phyloP scores from a whole-genome alignment of 2,888 invertebrate species.

The Platynereis dumerilii region DNA sequence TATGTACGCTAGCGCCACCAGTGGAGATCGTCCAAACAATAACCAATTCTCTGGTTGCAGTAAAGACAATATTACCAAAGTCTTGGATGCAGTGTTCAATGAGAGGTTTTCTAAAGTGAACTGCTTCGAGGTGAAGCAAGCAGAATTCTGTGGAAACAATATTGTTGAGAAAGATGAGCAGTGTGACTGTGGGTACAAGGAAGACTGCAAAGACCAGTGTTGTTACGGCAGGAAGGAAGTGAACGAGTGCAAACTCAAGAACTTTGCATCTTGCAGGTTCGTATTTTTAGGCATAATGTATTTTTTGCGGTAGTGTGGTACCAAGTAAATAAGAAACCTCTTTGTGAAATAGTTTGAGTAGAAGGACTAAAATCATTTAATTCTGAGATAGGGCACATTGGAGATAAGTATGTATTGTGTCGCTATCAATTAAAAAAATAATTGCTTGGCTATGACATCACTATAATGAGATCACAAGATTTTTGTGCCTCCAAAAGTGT shows the following conservation, averaged over 20 bases:
- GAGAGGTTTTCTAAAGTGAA: constrained; percentile 68
- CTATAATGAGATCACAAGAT: no score
- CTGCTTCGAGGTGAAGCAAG: constrained; percentile 86
- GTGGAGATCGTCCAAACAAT: constrained; percentile 97
- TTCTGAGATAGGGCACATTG: not conserved
- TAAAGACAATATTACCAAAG: constrained; percentile 91
- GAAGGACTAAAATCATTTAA: not conserved
- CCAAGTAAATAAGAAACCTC: not conserved
- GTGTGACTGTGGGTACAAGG: constrained; percentile 97
- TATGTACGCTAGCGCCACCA: constrained; percentile 99
- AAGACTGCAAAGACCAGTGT: constrained; percentile 82
- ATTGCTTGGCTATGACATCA: no score
- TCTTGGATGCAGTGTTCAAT: constrained; percentile 85
- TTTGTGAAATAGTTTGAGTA: no score
- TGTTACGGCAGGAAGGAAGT: constrained; percentile 69
- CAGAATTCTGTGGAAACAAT: constrained; percentile 98
- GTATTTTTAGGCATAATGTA: not conserved
- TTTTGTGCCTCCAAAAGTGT: no score
- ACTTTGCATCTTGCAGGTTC: constrained; percentile 34
- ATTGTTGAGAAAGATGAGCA: constrained; percentile 97
- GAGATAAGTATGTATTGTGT: no score
- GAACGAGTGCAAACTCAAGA: constrained; percentile 21
- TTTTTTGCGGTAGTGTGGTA: not conserved
- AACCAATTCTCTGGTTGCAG: constrained; percentile 96
- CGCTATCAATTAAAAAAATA: no score